Evolutionary conservation across 2,113 vertebrate species (phyloP).

Genomic region (Edolisoma coerulescens): DNA sequence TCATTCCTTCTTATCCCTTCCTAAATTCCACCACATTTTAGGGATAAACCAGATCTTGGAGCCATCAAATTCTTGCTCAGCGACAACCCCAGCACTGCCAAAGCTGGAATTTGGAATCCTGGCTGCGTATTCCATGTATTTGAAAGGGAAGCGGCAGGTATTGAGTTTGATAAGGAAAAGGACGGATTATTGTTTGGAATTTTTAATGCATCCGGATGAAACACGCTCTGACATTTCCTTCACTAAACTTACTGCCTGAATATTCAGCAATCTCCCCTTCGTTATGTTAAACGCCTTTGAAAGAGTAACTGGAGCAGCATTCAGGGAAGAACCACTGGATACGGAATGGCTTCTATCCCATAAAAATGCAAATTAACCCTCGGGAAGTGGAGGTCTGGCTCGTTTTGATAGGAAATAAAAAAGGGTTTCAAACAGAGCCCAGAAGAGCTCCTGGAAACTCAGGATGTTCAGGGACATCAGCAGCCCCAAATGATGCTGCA

Average conservation of each 20-base stretch:
- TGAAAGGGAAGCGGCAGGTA: not conserved
- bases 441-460: too few species aligned
- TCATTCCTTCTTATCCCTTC: not conserved
- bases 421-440: constrained; percentile 39
- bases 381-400: constrained; percentile 32
- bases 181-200: not conserved
- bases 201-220: constrained; percentile 39
- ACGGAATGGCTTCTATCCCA: constrained; percentile 53
- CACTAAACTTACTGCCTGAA: constrained; percentile 38
- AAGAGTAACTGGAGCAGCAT: constrained; percentile 34
- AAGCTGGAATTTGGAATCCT: not conserved
- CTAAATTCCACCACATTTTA: rapidly evolving
- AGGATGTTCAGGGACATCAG: too few species aligned
- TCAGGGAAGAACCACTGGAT: constrained; percentile 37
- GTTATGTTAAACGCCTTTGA: constrained; percentile 58
- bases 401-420: constrained; percentile 54
- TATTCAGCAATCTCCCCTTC: constrained; percentile 56
- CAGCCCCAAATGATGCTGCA: not conserved
- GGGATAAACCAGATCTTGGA: not conserved
- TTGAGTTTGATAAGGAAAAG: constrained; percentile 5
- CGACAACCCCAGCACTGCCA: not conserved
- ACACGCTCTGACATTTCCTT: constrained; percentile 43
- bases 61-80: not conserved
- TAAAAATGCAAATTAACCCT: constrained; percentile 69
- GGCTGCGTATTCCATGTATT: rapidly evolving